Evolutionary conservation across 2,113 vertebrate genomes (phyloP).

Genomic region (Todiramphus chloris): DNA sequence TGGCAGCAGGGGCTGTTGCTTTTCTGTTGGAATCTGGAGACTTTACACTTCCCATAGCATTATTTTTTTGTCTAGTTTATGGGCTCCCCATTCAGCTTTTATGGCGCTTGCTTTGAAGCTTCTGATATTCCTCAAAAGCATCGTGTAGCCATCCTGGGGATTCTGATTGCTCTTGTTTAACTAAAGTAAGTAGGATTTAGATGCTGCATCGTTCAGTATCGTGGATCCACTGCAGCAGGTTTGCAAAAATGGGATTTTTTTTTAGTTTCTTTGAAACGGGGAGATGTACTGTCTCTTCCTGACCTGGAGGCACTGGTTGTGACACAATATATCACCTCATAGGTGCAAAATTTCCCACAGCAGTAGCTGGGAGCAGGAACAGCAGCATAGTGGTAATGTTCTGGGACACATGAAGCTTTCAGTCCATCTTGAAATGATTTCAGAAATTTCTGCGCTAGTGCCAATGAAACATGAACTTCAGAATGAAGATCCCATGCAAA

Average conservation of each 20-base stretch:
- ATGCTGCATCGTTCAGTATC: not conserved
- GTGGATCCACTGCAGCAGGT: not conserved
- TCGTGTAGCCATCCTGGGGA: not conserved
- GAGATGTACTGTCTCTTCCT: not conserved
- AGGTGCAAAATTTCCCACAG: not conserved
- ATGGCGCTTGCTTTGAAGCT: not conserved
- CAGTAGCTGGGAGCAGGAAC: not conserved
- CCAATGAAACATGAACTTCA: not conserved
- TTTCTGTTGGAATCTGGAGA: not conserved
- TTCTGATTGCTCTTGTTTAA: not conserved
- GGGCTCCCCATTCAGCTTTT: not conserved
- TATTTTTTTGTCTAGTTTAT: not conserved
- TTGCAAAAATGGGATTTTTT: not conserved
- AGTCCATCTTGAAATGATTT: not conserved
- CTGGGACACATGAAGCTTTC: not conserved
- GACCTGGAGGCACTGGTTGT: not conserved
- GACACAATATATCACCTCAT: accelerated
- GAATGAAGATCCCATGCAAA: not conserved
- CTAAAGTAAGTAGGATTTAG: not conserved
- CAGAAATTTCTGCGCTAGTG: not conserved
- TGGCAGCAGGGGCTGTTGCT: not conserved
- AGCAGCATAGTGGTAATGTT: not conserved
- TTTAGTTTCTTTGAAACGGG: not conserved
- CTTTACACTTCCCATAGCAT: not conserved
- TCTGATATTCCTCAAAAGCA: not conserved